Percentiles rank a stretch among this genome's conserved stretches.
These are phyloP conservation scores for Fratercula arctica DNA, from an alignment of 2,797 vertebrate species.

Conservation along the genomic window DNA sequence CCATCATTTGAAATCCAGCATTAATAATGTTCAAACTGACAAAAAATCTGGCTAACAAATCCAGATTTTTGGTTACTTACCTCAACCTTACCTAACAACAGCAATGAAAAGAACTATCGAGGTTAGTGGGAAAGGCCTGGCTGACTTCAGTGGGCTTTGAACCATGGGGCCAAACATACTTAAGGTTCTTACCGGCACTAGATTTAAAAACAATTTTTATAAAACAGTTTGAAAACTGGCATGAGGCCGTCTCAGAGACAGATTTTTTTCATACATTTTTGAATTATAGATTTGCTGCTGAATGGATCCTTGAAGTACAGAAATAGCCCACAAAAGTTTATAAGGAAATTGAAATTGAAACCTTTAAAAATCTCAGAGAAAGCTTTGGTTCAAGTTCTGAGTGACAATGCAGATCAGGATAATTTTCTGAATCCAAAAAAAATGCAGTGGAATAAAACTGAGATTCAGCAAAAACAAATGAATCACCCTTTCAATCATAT, in stretches of 20 bases:
- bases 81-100: not conserved
- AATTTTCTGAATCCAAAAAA: not conserved
- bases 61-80: not conserved
- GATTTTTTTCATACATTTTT: not conserved
- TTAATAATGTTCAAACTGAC: not conserved
- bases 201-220: not conserved
- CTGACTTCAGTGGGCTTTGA: not conserved
- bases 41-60: not conserved
- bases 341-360: not conserved
- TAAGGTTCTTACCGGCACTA: not conserved
- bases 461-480: conserved; percentile 22
- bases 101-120: not conserved
- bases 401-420: not conserved
- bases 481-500: not conserved
- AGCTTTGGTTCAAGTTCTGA: not conserved
- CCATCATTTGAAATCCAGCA: not conserved
- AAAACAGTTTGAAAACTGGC: not conserved
- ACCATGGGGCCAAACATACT: not conserved
- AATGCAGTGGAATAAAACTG: not conserved
- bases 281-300: not conserved
- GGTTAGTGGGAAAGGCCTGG: not conserved
- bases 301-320: not conserved
- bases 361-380: not conserved
- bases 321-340: not conserved
- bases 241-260: not conserved